Percentiles rank a stretch among this genome's conserved stretches.
Evolutionary conservation across 2,888 invertebrate genomes (phyloP).

Genomic region (Hirtodrosophila confusa): DNA sequence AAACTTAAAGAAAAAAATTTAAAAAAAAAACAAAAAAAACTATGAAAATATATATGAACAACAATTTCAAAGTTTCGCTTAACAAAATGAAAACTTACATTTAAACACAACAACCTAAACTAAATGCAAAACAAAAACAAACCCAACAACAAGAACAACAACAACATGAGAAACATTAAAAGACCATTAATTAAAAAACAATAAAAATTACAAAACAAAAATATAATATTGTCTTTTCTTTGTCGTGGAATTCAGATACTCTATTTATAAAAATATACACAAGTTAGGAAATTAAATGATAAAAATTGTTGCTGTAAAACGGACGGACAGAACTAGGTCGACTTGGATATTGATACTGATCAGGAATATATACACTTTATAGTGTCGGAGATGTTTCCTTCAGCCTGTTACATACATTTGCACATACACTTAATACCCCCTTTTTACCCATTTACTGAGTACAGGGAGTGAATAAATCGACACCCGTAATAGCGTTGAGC

Average conservation of each 20-base stretch:
- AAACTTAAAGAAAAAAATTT: constrained; percentile 23
- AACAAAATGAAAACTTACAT: constrained; percentile 42
- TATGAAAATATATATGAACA: constrained; percentile 46
- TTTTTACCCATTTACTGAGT: no score
- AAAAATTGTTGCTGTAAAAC: no score
- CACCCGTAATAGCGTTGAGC: no score
- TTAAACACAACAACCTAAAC: constrained; percentile 39
- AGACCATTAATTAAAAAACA: constrained; percentile 69
- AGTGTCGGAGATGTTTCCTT: no score
- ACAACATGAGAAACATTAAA: constrained; percentile 55
- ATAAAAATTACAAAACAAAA: constrained; percentile 78
- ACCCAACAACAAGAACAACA: constrained; percentile 31
- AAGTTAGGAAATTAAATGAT: no score
- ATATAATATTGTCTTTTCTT: constrained; percentile 29
- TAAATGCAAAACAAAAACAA: constrained; percentile 40
- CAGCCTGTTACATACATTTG: no score
- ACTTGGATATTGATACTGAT: no score
- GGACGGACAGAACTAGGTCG: no score
- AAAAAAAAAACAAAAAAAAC: constrained; percentile 19
- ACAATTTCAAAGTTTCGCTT: constrained; percentile 60
- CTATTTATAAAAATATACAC: no score
- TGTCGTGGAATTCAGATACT: not conserved
- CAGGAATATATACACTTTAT: no score
- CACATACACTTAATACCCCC: no score
- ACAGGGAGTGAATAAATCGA: no score